Base-by-base conservation (phyloP, 2,888 invertebrate species). In the Serripes groenlandicus region DNA sequence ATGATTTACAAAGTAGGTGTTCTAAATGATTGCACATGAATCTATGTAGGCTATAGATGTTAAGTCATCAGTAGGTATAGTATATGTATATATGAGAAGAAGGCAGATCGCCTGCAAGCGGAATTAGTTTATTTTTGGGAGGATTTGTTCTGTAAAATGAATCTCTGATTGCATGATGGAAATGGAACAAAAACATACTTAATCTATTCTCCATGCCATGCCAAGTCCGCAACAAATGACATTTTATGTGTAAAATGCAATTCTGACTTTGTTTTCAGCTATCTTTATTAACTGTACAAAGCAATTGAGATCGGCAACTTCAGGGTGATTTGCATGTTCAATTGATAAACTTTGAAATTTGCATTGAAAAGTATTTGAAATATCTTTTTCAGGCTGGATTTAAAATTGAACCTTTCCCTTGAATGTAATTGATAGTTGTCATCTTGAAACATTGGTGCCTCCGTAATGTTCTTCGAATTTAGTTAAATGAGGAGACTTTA, bases 361-460 rank as follows among this genome's bases (percentile, higher is more conserved):
- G 80, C 83, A 83, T 83, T 77, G 79, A 79, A 83, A 83, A 83
- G 74, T 79, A 76, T 83, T 83, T 80, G 75, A 77, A 83, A 73
- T 74, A 64, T 83, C 77, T 60, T 69, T 76, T 49, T 52, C 35
- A 37, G 34, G 69, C 56, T 74, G 69, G 26, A 64, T 58, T 66
- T 58, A 52, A 80, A 83, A 77, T 83, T 79, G 79, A 77, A 75
- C 69, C 80, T 77, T 83, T 80, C 74, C 71, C 74, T 73, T 42
- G 71, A 80, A 49, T 52, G 83, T 83, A 80, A 83, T 83, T 83
- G 83, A 83, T 83, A 83, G 66, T 74, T 80, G 79, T 80, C 80
- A 80, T 52, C 72, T 37, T 64, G 69, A 83, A 66, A 62, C 75
- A 34, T n/a, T 49, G 68, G 69, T 77, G 74, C 76, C 74, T 62